A percentile compares a stretch with the other conserved stretches of the same genome.
These are phyloP conservation scores for Orcinus orca DNA, from an alignment of 2,113 vertebrate species.

Conservation along the genomic window DNA sequence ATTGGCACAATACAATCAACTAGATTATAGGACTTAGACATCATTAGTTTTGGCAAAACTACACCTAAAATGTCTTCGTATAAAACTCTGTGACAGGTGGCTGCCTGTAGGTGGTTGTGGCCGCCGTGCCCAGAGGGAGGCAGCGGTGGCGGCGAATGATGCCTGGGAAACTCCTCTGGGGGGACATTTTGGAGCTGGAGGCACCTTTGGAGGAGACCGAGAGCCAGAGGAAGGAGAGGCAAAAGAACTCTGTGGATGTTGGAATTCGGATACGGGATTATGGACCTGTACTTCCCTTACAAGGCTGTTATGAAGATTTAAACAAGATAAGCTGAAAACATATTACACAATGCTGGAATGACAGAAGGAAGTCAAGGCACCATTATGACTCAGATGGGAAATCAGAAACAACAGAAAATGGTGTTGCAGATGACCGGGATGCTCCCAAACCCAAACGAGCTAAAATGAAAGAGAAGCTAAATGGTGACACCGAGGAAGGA, in stretches of 20 bases:
- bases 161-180: slow-evolving; percentile 77
- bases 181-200: slow-evolving; percentile 77
- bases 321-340: slow-evolving; percentile 70
- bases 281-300: slow-evolving; percentile 71
- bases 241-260: slow-evolving; percentile 73
- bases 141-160: slow-evolving; percentile 43
- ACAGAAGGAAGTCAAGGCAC: slow-evolving; percentile 80
- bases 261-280: slow-evolving; percentile 73
- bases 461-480: slow-evolving; percentile 75
- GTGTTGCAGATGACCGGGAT: slow-evolving; percentile 68
- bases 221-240: slow-evolving; percentile 70
- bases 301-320: slow-evolving; percentile 72
- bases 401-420: slow-evolving; percentile 75
- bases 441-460: slow-evolving; percentile 74
- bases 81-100: background rate
- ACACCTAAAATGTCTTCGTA: background rate
- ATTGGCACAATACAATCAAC: background rate
- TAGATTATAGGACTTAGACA: background rate
- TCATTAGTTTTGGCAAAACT: background rate
- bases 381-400: slow-evolving; percentile 78
- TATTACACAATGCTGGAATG: slow-evolving; percentile 72
- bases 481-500: slow-evolving; percentile 72
- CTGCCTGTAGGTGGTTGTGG: slow-evolving; percentile 43
- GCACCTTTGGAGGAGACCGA: slow-evolving; percentile 73
- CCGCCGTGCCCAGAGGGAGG: slow-evolving; percentile 11